phyloP scores from a whole-genome alignment of 2,797 vertebrate genomes.

The Helarctos malayanus region DNA sequence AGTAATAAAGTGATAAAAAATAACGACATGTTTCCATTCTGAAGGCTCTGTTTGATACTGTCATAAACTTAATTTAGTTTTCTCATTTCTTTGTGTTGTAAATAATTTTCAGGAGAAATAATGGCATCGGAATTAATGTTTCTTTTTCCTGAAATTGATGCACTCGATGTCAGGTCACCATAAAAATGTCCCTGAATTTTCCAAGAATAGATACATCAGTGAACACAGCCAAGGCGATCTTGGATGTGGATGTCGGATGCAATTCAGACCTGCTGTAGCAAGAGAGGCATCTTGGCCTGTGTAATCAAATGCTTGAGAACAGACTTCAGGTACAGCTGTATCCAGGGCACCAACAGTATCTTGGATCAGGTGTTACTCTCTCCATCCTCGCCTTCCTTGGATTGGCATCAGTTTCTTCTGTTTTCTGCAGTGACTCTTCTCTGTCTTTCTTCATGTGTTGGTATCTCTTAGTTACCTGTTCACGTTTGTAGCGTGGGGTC shows the following conservation, averaged over 20 bases:
- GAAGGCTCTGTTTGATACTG: background rate
- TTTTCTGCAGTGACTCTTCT: background rate
- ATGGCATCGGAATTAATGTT: background rate
- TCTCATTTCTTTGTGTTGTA: background rate
- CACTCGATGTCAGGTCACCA: background rate
- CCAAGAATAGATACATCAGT: background rate
- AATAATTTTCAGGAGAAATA: background rate
- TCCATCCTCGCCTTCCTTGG: background rate
- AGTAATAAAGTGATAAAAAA: no score
- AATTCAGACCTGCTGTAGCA: background rate
- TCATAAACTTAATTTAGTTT: background rate
- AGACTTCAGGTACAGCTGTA: background rate
- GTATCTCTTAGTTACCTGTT: background rate
- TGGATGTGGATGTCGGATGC: background rate
- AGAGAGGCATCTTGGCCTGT: no score
- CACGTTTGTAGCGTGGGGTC: fast-evolving
- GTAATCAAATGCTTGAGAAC: background rate
- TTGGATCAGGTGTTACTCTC: background rate
- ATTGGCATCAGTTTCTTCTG: background rate
- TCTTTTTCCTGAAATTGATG: background rate
- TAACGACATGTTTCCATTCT: background rate
- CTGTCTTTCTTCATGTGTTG: background rate
- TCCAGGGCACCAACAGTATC: no score
- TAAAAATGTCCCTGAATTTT: background rate
- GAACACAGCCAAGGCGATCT: background rate